Evolutionary conservation across 35 echinoderm and acorn worm genomes (phyloP), one percentile per base, ranked within the genome.

Genomic region (Diadema setosum): DNA sequence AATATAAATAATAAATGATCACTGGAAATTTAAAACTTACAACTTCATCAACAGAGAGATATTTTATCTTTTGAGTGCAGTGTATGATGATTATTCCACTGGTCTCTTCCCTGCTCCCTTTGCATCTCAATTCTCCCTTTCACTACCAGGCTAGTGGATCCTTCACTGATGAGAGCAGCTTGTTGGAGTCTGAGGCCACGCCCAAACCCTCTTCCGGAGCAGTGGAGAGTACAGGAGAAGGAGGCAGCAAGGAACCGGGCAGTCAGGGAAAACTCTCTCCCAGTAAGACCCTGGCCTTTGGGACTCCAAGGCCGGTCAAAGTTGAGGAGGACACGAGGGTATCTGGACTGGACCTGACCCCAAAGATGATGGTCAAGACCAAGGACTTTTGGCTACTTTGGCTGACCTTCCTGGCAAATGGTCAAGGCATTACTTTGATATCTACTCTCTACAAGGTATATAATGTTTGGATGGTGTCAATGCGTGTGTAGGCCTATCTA

Each of bases 321-420:
- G 86, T 59, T 31, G 42, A 45, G 2, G 27, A 30, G 17, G 93
- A 95, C 48, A 36, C 76, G n/a, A 87, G 86, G 37, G 91, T 85
- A 31, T 91, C 93, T 12, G 93, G 93, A 5, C 57, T 91, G 9
- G 82, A 87, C 32, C 78, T 92, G 15, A 59, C 60, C 39, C 94
- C 94, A 7, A 61, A 65, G n/a, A 67, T 88, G 39, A 87, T 96
- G 18, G 73, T 96, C 37, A 74, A 60, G 46, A 91, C 81, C 12
- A 83, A 84, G 61, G 85, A 84, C 26, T 92, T 96, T 36, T 92
- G 89, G 94, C 49, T 84, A 45, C 85, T 92, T 4, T 96, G 94
- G 94, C 46, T 82, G 46, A 91, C 86, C 4, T 96, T 91, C 49
- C 55, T 87, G 0, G 84, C 92, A 5, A 96, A 96, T 39, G 85